Percentiles rank a stretch among this genome's conserved stretches.
phyloP scores from a whole-genome alignment of 2,797 vertebrate genomes.

The Diglossa cyanea region DNA sequence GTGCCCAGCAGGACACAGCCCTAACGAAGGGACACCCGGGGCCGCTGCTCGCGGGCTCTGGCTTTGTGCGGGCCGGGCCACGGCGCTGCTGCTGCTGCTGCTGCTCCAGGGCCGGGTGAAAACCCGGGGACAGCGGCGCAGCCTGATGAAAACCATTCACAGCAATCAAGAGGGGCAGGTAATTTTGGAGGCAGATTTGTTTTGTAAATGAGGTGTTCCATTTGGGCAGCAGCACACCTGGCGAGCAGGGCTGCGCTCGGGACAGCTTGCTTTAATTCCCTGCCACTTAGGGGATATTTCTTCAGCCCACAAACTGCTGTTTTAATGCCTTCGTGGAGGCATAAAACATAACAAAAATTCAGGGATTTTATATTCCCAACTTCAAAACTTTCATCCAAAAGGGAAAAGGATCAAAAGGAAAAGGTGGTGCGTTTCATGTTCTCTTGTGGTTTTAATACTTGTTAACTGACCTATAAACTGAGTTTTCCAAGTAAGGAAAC shows the following conservation, averaged over 20 bases:
- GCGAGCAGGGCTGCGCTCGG: constrained; percentile 45
- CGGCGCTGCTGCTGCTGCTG: not conserved
- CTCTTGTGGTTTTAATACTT: constrained; percentile 74
- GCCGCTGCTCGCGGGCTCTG: not conserved
- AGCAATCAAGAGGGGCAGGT: constrained; percentile 51
- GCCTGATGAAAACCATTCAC: constrained; percentile 63
- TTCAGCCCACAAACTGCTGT: constrained; percentile 42
- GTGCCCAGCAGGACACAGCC: not conserved
- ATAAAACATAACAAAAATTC: constrained; percentile 60
- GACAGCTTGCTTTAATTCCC: constrained; percentile 60
- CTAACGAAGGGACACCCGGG: not conserved
- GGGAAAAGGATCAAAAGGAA: constrained; percentile 63
- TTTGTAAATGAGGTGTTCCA: constrained; percentile 70
- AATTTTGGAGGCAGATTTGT: constrained; percentile 56
- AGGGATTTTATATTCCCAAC: constrained; percentile 47
- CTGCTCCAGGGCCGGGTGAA: not conserved
- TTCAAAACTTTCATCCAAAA: constrained; percentile 67
- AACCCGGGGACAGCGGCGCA: not conserved
- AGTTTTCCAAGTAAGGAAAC: constrained; percentile 70
- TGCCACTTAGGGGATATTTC: constrained; percentile 40
- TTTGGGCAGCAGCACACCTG: constrained; percentile 53
- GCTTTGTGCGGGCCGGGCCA: not conserved
- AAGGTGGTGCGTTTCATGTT: constrained; percentile 59
- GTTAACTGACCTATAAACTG: constrained; percentile 74
- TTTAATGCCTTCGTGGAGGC: constrained; percentile 64